phyloP scores from a whole-genome alignment of 2,113 vertebrate species.

The Danio rerio region GRCz12tu NC_133193.1:35916501-35917000 shows the following conservation, averaged over 20 bases:
- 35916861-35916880: slow-evolving; percentile 40
- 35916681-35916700: not conserved
- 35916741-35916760: slow-evolving; percentile 18
- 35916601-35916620: no score
- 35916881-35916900: slow-evolving; percentile 43
- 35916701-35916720: slow-evolving; percentile 20
- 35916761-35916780: slow-evolving; percentile 36
- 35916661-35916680: no score
- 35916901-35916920: slow-evolving; percentile 37
- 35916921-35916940: slow-evolving; percentile 35
- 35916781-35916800: not conserved
- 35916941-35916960: slow-evolving; percentile 51
- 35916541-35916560: no score
- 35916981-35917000: slow-evolving; percentile 50
- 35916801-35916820: not conserved
- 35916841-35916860: slow-evolving; percentile 49
- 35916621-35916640: no score
- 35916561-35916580: no score
- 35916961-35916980: slow-evolving; percentile 46
- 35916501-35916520: no score
- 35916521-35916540: no score
- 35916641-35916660: no score
- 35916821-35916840: not conserved
- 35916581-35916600: no score
- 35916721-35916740: not conserved